Percentiles rank a stretch among this genome's conserved stretches.
Evolutionary conservation across 2,888 invertebrate species (phyloP).

Genomic region (Drosophila greeni): DNA sequence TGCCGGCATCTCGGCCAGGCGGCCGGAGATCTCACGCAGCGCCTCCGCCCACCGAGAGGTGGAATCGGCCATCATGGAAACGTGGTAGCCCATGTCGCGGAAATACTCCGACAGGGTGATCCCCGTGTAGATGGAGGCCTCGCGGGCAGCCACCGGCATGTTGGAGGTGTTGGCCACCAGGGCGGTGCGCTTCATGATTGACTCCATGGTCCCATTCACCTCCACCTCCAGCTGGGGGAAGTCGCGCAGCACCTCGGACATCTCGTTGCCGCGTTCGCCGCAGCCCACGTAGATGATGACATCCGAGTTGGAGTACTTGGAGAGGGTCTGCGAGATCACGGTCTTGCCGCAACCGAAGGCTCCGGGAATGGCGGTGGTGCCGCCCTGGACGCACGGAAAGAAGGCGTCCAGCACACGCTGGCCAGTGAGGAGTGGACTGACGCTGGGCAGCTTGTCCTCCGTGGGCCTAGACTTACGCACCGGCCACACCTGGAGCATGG

Average conservation of each 20-base stretch:
- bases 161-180: conserved; percentile 99
- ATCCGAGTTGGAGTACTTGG: conserved; percentile 99
- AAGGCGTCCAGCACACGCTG: conserved; percentile 98
- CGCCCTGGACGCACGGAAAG: conserved; percentile 99
- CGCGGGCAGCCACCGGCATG: conserved; percentile 99
- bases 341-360: conserved; percentile 99
- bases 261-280: conserved; percentile 99
- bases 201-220: conserved; percentile 96
- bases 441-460: conserved; percentile 98
- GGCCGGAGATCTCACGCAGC: conserved; percentile 98
- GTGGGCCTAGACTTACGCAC: conserved; percentile 97
- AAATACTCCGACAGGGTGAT: conserved; percentile 99
- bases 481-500: conserved; percentile 99
- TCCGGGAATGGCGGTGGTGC: conserved; percentile 99
- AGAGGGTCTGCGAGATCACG: conserved; percentile 96
- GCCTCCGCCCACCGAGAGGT: conserved; percentile 99
- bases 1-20: conserved; percentile 99
- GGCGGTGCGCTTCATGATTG: conserved; percentile 99
- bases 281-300: conserved; percentile 99
- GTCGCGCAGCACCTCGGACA: conserved; percentile 99
- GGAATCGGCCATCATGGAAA: conserved; percentile 99
- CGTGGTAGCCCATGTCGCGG: conserved; percentile 99
- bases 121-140: conserved; percentile 99
- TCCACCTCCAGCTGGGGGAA: conserved; percentile 99
- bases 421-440: conserved; percentile 97